A percentile compares a stretch with the other conserved stretches of the same genome.
These are phyloP conservation scores for Nibea coibor DNA, from an alignment of 2,113 vertebrate genomes.

Conservation along the genomic window DNA sequence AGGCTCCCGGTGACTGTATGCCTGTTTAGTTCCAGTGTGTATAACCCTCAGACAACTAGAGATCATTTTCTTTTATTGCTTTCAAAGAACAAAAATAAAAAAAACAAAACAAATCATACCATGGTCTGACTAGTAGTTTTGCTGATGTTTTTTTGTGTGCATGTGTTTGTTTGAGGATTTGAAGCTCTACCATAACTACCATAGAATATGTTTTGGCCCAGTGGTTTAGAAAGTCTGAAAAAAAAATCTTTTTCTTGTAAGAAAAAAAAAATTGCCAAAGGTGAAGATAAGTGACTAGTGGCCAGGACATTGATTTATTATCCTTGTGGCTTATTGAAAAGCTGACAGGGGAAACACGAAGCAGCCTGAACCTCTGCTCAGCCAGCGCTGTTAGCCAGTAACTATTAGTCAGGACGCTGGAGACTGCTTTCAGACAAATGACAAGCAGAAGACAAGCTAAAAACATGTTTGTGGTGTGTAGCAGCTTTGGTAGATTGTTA, in stretches of 20 bases:
- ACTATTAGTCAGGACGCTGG: slow-evolving; percentile 40
- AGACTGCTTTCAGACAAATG: slow-evolving; percentile 17
- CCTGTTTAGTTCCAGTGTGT: not conserved
- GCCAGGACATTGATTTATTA: slow-evolving; percentile 25
- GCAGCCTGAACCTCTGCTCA: slow-evolving; percentile 14
- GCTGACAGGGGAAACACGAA: slow-evolving; percentile 22
- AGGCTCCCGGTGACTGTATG: slow-evolving; percentile 25
- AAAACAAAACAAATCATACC: not conserved
- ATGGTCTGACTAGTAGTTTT: not conserved
- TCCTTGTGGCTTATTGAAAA: slow-evolving; percentile 24
- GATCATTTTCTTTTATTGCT: not conserved
- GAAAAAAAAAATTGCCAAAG: slow-evolving; percentile 1
- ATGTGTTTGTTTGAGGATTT: not conserved
- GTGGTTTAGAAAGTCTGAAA: slow-evolving; percentile 1
- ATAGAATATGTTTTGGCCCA: not conserved
- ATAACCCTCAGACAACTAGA: not conserved
- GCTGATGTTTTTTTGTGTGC: not conserved
- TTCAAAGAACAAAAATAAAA: not conserved
- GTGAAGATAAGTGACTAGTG: not conserved
- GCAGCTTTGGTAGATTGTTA: not conserved
- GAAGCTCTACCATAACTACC: not conserved
- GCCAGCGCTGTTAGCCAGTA: slow-evolving; percentile 20
- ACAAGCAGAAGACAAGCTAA: slow-evolving; percentile 9
- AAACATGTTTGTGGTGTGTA: not conserved
- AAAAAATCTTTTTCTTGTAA: not conserved